These are phyloP conservation scores for Dasypogon diadema DNA, from an alignment of 2,888 invertebrate species.

Conservation along the genomic window DNA sequence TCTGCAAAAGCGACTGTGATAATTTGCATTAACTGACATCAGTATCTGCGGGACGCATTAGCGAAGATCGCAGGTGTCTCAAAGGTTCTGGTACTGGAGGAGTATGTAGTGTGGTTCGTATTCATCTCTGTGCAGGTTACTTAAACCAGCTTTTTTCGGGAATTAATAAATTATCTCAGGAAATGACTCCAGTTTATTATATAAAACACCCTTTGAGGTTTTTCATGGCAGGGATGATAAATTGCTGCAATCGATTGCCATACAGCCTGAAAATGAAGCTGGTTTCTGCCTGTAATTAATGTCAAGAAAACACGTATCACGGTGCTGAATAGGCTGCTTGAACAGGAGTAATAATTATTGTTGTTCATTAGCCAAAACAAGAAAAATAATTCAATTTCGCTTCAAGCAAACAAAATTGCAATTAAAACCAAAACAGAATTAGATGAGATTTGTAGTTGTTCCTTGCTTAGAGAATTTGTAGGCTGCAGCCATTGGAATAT, in stretches of 20 bases:
- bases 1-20: neutral
- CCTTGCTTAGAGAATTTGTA: no score
- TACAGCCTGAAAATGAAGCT: neutral
- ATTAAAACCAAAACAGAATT: no score
- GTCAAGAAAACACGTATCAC: neutral
- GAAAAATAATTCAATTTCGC: no score
- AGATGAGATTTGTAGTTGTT: no score
- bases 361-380: neutral
- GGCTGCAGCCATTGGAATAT: no score
- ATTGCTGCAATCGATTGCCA: slow-evolving; percentile 32
- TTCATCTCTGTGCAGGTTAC: neutral
- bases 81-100: neutral
- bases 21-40: slow-evolving; percentile 16
- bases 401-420: no score
- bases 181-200: neutral
- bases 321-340: neutral
- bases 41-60: neutral
- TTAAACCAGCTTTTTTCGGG: neutral
- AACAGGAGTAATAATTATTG: neutral
- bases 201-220: neutral
- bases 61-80: slow-evolving; percentile 25
- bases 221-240: slow-evolving; percentile 9
- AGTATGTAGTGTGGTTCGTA: neutral
- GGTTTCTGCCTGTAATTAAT: neutral
- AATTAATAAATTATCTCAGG: neutral